Percentiles rank a stretch among this genome's conserved stretches.
phyloP scores from a whole-genome alignment of 2,888 invertebrate species.

The Aricia artaxerxes region DNA sequence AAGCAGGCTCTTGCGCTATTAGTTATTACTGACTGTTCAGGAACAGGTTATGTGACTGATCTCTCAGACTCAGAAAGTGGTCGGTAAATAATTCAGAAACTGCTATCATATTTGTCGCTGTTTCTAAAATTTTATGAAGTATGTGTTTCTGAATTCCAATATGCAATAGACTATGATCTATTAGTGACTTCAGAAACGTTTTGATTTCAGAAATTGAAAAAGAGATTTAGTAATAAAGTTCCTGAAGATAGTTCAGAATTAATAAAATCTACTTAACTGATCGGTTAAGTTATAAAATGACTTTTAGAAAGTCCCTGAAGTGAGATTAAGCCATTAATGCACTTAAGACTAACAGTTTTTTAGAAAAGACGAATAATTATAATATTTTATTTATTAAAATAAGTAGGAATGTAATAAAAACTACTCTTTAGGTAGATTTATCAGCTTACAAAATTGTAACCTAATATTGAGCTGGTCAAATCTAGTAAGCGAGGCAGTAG shows the following conservation, averaged over 20 bases:
- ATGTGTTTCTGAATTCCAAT: neutral
- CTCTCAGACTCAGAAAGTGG: no score
- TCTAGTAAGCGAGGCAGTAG: neutral
- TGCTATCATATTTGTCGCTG: neutral
- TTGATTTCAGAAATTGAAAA: neutral
- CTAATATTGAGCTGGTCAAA: neutral
- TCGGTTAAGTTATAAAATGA: neutral
- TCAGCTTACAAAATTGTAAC: neutral
- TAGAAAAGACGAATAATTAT: neutral
- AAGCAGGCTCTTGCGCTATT: neutral
- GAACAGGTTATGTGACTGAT: neutral
- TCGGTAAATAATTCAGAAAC: neutral
- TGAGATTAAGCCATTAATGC: slow-evolving; percentile 16
- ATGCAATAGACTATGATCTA: neutral
- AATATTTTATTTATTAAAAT: neutral
- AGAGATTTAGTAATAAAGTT: neutral
- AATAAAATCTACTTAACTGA: neutral
- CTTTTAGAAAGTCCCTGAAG: neutral
- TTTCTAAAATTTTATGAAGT: neutral
- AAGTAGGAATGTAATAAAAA: neutral
- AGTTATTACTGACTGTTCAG: neutral
- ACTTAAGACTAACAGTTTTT: neutral
- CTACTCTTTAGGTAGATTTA: neutral
- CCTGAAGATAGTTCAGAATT: neutral
- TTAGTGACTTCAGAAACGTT: neutral